phyloP scores from a whole-genome alignment of 2,888 invertebrate species.

The Hoplodrina blanda region DNA sequence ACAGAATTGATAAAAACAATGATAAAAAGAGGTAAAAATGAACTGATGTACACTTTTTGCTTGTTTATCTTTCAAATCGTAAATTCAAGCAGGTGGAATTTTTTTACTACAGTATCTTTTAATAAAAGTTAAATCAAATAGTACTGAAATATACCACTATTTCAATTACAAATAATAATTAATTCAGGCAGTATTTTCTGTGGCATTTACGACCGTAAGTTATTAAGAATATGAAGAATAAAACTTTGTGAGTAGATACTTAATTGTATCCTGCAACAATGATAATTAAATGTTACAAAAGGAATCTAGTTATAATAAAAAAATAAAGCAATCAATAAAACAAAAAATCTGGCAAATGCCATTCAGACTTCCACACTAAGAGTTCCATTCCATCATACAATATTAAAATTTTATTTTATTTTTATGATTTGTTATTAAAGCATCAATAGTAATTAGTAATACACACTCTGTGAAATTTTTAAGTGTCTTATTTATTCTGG shows the following conservation, averaged over 20 bases:
- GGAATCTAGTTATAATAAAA: background rate
- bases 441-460: too few relatives aligned
- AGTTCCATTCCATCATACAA: too few relatives aligned
- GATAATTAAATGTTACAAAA: background rate
- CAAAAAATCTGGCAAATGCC: too few relatives aligned
- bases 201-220: background rate
- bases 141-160: background rate
- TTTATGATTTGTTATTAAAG: too few relatives aligned
- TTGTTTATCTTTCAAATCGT: slow-evolving; percentile 24
- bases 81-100: slow-evolving; percentile 27
- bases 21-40: slow-evolving; percentile 54
- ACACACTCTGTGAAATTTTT: too few relatives aligned
- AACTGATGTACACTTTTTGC: slow-evolving; percentile 16
- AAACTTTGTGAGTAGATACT: too few relatives aligned
- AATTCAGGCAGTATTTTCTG: slow-evolving; percentile 1
- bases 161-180: background rate
- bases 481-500: too few relatives aligned
- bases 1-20: slow-evolving; percentile 45
- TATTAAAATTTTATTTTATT: too few relatives aligned
- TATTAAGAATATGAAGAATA: too few relatives aligned
- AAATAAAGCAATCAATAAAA: too few relatives aligned
- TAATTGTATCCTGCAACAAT: background rate
- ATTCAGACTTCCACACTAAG: too few relatives aligned
- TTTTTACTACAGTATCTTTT: background rate
- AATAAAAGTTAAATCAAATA: background rate